phyloP scores from a whole-genome alignment of 2,888 invertebrate species.

The Cheilosia vernalis region DNA sequence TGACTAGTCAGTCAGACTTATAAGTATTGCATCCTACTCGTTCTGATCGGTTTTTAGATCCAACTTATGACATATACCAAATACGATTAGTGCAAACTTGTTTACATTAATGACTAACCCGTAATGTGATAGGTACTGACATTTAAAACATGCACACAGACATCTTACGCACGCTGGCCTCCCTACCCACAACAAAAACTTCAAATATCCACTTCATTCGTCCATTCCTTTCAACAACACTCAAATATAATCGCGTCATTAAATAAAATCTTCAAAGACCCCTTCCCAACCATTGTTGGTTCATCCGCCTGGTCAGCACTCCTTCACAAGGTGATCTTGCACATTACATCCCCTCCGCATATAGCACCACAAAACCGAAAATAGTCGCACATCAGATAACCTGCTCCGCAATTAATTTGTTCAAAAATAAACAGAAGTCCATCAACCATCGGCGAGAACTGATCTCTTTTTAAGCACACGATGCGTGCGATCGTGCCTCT shows the following conservation, averaged over 20 bases:
- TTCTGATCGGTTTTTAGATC: too few species aligned
- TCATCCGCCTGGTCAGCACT: conserved; percentile 32
- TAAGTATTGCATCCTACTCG: too few species aligned
- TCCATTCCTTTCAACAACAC: neutral
- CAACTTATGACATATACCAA: too few species aligned
- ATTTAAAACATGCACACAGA: neutral
- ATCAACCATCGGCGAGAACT: neutral
- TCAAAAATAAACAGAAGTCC: conserved; percentile 55
- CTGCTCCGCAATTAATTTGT: conserved; percentile 39
- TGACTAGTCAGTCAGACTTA: too few species aligned
- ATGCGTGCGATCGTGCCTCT: conserved; percentile 54
- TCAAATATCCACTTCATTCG: neutral
- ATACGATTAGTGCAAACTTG: too few species aligned
- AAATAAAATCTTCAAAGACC: conserved; percentile 3
- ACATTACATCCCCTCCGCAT: neutral
- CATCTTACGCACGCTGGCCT: neutral
- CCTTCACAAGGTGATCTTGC: conserved; percentile 43
- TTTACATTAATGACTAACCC: neutral
- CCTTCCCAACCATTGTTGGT: conserved; percentile 34
- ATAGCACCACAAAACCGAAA: conserved; percentile 39
- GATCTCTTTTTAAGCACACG: conserved; percentile 49
- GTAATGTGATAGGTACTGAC: neutral
- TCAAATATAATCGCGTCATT: neutral
- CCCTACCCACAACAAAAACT: neutral
- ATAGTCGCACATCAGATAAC: conserved; percentile 29